These are phyloP conservation scores for Tetraneura akinire DNA, from an alignment of 1,140 invertebrate species.

Conservation along the genomic window DNA sequence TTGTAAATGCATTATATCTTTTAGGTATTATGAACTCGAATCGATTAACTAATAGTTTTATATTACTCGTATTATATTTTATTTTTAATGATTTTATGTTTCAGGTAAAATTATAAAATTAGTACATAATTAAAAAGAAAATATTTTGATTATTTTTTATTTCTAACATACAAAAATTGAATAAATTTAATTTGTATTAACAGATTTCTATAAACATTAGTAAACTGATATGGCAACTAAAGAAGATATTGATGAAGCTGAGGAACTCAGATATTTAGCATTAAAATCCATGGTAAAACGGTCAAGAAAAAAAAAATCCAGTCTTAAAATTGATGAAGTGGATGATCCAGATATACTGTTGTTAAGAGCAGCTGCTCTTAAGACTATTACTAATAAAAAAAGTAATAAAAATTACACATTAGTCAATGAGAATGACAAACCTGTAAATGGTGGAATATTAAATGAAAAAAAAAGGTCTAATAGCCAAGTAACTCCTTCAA, in stretches of 20 bases:
- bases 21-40: too few relatives aligned
- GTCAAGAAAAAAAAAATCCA: not conserved
- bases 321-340: not conserved
- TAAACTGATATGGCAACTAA: conserved; percentile 3
- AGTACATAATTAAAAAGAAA: not conserved
- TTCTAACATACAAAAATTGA: not conserved
- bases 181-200: not conserved
- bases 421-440: not conserved
- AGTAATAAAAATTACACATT: not conserved
- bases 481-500: not conserved
- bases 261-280: conserved; percentile 35
- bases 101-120: not conserved
- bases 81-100: not conserved
- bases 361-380: conserved; percentile 36
- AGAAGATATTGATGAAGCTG: conserved; percentile 38
- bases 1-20: too few relatives aligned
- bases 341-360: conserved; percentile 33
- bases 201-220: too few relatives aligned
- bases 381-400: conserved; percentile 13
- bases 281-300: conserved; percentile 36
- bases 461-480: conserved; percentile 16
- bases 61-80: too few relatives aligned
- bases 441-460: not conserved
- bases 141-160: too few relatives aligned
- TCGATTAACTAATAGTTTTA: too few relatives aligned